Evolutionary conservation across 2,797 vertebrate genomes (phyloP).

Genomic region (Acanthornis magna): DNA sequence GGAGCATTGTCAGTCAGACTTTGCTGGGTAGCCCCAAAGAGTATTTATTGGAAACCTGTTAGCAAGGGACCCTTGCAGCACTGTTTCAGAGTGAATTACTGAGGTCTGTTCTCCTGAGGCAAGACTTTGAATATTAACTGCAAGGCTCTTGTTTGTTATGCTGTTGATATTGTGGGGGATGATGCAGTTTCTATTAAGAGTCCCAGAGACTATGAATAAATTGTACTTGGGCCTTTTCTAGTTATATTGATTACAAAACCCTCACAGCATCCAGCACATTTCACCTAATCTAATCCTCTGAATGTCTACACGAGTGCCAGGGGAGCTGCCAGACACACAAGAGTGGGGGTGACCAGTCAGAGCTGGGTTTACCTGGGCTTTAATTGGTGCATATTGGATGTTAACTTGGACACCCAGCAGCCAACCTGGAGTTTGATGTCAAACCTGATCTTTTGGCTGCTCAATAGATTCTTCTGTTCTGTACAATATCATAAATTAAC

Average conservation of each 20-base stretch:
- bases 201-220: slow-evolving; percentile 11
- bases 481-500: background rate
- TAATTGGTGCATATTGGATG: background rate
- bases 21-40: background rate
- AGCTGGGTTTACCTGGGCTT: background rate
- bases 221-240: background rate
- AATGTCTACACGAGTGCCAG: background rate
- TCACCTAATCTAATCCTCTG: background rate
- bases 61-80: background rate
- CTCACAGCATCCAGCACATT: background rate
- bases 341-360: background rate
- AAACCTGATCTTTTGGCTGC: background rate
- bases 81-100: background rate
- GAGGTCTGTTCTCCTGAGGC: background rate
- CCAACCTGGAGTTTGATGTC: background rate
- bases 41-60: background rate
- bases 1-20: background rate
- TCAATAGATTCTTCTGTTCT: background rate
- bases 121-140: background rate
- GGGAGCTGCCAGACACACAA: background rate
- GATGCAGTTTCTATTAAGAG: background rate
- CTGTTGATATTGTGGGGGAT: background rate
- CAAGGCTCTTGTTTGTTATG: background rate
- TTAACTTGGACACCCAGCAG: background rate
- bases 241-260: background rate